Evolutionary conservation across 2,888 invertebrate genomes (phyloP).

Genomic region (Pristionchus fissidentatus): DNA sequence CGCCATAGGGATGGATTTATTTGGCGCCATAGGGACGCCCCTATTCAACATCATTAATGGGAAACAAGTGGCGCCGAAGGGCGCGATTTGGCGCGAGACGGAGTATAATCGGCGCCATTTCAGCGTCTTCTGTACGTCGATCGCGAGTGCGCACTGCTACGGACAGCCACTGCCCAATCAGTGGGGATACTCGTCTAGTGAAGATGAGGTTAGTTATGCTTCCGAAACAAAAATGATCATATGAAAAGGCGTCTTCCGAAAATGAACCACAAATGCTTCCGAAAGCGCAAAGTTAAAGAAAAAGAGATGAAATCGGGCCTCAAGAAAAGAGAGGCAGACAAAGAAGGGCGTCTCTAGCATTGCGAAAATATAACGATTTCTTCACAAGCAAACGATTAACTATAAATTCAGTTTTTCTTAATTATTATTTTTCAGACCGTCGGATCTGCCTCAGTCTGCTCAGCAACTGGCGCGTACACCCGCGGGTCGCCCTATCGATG

Average conservation of each 20-base stretch:
- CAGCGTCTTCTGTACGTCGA: constrained; percentile 52
- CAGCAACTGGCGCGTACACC: constrained; percentile 14
- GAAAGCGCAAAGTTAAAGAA: background rate
- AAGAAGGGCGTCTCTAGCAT: too few relatives aligned
- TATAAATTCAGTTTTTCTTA: background rate
- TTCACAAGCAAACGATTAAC: too few relatives aligned
- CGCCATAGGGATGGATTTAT: background rate
- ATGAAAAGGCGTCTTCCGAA: background rate
- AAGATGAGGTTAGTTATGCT: constrained; percentile 6
- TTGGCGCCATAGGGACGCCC: too few relatives aligned
- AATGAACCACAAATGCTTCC: background rate
- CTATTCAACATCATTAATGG: background rate
- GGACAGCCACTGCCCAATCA: background rate
- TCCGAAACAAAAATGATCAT: too few relatives aligned
- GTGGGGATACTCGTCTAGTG: background rate
- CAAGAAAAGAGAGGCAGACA: too few relatives aligned
- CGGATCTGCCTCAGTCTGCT: background rate
- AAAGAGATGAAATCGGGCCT: too few relatives aligned
- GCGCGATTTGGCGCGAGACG: background rate
- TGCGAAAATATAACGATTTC: too few relatives aligned
- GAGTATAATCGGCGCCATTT: background rate
- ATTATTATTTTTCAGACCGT: background rate
- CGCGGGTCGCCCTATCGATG: constrained; percentile 59
- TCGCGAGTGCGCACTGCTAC: constrained; percentile 46
- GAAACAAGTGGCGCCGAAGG: too few relatives aligned